phyloP scores from a whole-genome alignment of 2,797 vertebrate species.

The Sparus aurata region DNA sequence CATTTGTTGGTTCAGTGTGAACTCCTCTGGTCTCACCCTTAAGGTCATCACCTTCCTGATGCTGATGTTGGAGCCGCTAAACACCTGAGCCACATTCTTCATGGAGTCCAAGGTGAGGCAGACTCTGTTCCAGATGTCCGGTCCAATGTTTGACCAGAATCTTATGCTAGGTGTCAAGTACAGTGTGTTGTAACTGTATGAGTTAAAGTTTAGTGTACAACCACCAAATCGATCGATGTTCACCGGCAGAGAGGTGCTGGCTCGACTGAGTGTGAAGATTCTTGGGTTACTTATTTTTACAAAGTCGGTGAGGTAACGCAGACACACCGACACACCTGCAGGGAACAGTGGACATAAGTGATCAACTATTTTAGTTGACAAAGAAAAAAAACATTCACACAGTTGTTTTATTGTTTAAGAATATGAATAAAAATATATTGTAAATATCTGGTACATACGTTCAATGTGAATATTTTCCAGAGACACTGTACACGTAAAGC shows the following conservation, averaged over 20 bases:
- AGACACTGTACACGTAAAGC: too few species aligned
- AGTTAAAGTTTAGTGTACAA: fast-evolving
- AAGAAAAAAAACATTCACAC: not conserved
- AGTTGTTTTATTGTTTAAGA: not conserved
- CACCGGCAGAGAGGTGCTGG: conserved; percentile 5
- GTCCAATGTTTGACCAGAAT: not conserved
- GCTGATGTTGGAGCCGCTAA: conserved; percentile 58
- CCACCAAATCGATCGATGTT: fast-evolving
- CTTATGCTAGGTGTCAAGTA: fast-evolving
- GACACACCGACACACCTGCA: conserved; percentile 72
- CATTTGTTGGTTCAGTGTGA: not conserved
- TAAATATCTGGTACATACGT: too few species aligned
- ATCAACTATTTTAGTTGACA: not conserved
- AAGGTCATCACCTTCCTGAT: conserved; percentile 48
- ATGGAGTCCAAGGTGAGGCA: conserved; percentile 63
- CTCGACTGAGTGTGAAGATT: conserved; percentile 57
- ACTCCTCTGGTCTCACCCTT: conserved; percentile 37
- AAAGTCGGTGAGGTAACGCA: conserved; percentile 53
- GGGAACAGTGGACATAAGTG: not conserved
- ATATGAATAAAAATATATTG: too few species aligned
- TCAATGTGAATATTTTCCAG: too few species aligned
- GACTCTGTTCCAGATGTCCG: conserved; percentile 65
- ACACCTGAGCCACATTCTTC: conserved; percentile 62
- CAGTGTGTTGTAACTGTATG: fast-evolving
- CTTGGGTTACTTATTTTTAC: fast-evolving